Evolutionary conservation across 2,797 vertebrate species (phyloP), one percentile per base, ranked within the genome.

Genomic region (Microctenopoma steveboyesi): DNA sequence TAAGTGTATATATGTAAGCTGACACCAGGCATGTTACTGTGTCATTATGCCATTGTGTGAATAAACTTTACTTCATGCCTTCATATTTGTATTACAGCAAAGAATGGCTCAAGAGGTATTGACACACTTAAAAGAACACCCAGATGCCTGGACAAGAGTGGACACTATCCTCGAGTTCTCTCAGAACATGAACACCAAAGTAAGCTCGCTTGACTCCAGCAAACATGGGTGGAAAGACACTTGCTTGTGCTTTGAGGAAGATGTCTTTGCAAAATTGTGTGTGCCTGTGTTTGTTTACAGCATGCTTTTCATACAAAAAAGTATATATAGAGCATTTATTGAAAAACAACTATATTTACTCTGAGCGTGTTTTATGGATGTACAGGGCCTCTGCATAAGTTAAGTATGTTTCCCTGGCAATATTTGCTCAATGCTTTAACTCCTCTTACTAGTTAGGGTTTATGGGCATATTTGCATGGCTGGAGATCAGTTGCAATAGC

Each of bases 151-250:
- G 98, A 99, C 98, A 47, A 95, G 98, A 92, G 98, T 99, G 84
- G 98, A 99, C 95, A 99, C 98, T 91, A 99, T 99, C 93, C 93
- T 99, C 74, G 98, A 99, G 90, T 99, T 99, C 90, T 99, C 98
- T 76, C 98, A 99, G 94, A 99, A 98, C 90, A 99, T 99, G 98
- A 99, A 99, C 95, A 99, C 98, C 93, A 99, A 99, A 96, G 98
- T 99, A 98, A 98, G 97, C 79, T 61, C 78, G 72, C 85, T 30
- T 4, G 58, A 65, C 16, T 64, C 47, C 55, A 71, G 25, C 73
- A 65, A 74, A 71, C 72, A 73, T 5, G 48, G 88, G 81, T 92
- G 90, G 78, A 93, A 67, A 76, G 86, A 91, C 92, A 46, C 90
- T 90, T 91, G 85, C 92, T 81, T 84, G 82, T 95, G 92, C 95